Evolutionary conservation across 2,113 vertebrate genomes (phyloP), one percentile per base, ranked within the genome.

Genomic region (Tyto alba): DNA sequence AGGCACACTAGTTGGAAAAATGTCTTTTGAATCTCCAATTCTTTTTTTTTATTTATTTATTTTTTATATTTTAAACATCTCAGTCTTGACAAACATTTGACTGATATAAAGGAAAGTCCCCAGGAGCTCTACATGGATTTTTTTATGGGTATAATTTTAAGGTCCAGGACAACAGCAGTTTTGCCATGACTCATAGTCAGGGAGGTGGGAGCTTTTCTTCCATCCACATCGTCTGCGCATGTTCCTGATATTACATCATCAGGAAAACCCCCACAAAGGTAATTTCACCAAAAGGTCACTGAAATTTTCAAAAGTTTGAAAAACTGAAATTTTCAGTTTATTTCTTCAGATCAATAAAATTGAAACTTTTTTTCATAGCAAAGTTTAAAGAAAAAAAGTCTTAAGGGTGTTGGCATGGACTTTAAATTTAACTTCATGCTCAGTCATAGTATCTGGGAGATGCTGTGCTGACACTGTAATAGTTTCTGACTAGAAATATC

Each of bases 1-100:
- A 68, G 32, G 8, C 3, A 78, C 1, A 6, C 3, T 18, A 36
- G 5, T 5, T 71, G 32, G 22, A 79, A 84, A 63, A 8, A 0
- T 19, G 12, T 10, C 1, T 71, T 60, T 69, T 85, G 25, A 74
- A 55, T 23, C 3, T 10, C 11, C 9, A 41, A 13, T 43, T 0
- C 0, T 29, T 52, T 53, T 55, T 62, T 16, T 38, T 26, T 64
- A n/a, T n/a, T n/a, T n/a, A n/a, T n/a, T n/a, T n/a, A n/a, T 19
- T 30, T n/a, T 41, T 47, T 36, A n/a, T n/a, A n/a, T 72, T 47
- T 52, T 80, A 25, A 73, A 73, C 1, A 45, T 66, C 7, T 57
- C 38, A 59, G 14, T 19, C 8, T 78, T 75, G 40, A 55, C 20
- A 59, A 89, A 5, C 3, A 18, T 64, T 72, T 91, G 1, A 3